Conservation (phyloP, 30 jellyfish, hydroid and myxozoan genomes). For the Haliclystus octoradiatus region DNA sequence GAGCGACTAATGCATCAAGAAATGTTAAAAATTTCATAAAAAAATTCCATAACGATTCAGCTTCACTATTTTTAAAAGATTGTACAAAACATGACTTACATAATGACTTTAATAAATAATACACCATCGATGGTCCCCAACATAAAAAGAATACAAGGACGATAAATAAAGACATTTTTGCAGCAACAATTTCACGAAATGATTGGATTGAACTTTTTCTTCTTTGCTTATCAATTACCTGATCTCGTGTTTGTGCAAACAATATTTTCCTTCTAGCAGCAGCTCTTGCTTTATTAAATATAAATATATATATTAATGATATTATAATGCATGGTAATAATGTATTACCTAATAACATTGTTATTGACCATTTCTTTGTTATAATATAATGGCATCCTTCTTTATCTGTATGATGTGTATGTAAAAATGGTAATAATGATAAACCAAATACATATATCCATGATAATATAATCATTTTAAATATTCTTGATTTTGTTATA, state of each 20-base stretch:
- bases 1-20: conserved; percentile 72
- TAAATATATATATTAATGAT: conserved; percentile 21
- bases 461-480: conserved; percentile 6
- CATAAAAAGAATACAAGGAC: conserved; percentile 40
- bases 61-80: conserved; percentile 21
- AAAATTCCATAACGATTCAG: conserved; percentile 43
- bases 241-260: background rate
- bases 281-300: conserved; percentile 24
- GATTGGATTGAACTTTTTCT: no score
- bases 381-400: conserved; percentile 40
- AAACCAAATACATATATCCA: conserved; percentile 59
- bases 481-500: conserved; percentile 43
- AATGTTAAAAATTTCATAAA: conserved; percentile 61
- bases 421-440: conserved; percentile 59
- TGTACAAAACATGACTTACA: conserved; percentile 54
- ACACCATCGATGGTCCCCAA: conserved; percentile 92
- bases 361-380: conserved; percentile 48
- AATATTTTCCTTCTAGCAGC: conserved; percentile 2
- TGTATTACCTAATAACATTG: conserved; percentile 61
- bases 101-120: conserved; percentile 30
- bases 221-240: background rate
- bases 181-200: background rate
- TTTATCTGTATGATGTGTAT: no score
- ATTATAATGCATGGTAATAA: conserved; percentile 57
- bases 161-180: conserved; percentile 42